Conservation (phyloP, 2,797 vertebrate species). For the Sebastes vulpes region DNA sequence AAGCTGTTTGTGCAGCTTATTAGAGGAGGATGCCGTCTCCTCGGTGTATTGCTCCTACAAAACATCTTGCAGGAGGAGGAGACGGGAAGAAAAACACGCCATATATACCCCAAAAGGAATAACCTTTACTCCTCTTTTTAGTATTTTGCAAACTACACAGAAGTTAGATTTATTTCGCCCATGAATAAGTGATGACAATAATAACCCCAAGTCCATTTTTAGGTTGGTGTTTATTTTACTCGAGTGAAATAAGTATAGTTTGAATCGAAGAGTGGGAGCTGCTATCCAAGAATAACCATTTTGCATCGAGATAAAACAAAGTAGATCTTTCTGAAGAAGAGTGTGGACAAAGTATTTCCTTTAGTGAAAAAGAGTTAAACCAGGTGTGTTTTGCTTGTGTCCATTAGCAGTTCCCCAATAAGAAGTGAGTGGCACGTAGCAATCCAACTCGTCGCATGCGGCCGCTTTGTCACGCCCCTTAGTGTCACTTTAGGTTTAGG, state of each 20-base stretch:
- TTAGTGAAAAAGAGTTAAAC: too few relatives aligned
- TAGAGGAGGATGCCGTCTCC: not conserved
- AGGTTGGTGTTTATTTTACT: not conserved
- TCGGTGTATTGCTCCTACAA: constrained; percentile 1
- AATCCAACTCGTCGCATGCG: too few relatives aligned
- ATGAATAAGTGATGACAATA: not conserved
- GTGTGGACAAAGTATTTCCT: too few relatives aligned
- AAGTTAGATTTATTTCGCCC: not conserved
- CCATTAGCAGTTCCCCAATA: too few relatives aligned
- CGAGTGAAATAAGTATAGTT: not conserved
- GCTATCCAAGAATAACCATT: not conserved
- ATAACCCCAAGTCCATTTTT: not conserved
- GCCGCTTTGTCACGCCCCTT: too few relatives aligned
- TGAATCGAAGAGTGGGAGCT: not conserved
- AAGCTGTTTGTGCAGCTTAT: constrained; percentile 29
- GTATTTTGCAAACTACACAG: not conserved
- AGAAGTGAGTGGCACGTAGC: too few relatives aligned
- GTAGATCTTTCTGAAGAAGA: too few relatives aligned
- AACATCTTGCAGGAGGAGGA: constrained; percentile 6
- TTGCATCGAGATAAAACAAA: not conserved
- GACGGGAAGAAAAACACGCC: not conserved
- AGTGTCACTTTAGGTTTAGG: too few relatives aligned
- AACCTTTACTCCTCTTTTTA: not conserved
- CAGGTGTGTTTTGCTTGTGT: too few relatives aligned
- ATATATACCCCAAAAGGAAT: not conserved